These are phyloP conservation scores for Drosophila pseudoobscura DNA, from an alignment of 1,140 invertebrate species.

Conservation along the genomic window DNA sequence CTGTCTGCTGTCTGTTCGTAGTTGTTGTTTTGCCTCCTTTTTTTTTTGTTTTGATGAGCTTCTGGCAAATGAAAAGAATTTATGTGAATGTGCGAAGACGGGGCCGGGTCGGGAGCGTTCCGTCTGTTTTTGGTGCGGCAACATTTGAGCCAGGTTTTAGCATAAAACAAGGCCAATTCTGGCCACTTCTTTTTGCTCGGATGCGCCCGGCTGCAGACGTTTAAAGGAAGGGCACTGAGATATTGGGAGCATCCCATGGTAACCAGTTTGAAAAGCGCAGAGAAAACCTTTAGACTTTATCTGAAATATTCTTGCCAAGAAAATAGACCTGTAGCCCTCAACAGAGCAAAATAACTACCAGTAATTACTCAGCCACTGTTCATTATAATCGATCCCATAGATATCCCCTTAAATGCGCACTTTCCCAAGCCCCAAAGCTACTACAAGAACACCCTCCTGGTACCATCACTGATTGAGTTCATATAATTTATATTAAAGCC, in stretches of 20 bases:
- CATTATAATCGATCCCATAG: too few species aligned
- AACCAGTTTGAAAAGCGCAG: not conserved
- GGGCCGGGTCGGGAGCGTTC: too few species aligned
- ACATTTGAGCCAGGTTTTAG: slow-evolving; percentile 17
- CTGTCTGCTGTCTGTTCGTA: slow-evolving; percentile 30
- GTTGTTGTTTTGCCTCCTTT: slow-evolving; percentile 23
- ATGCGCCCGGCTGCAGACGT: too few species aligned
- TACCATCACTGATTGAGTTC: slow-evolving; percentile 65
- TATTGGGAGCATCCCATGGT: not conserved
- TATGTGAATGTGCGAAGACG: slow-evolving; percentile 56
- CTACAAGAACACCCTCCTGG: not conserved
- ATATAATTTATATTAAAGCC: slow-evolving; percentile 78
- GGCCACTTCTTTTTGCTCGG: not conserved
- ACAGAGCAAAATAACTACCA: too few species aligned
- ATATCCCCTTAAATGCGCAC: not conserved
- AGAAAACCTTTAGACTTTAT: not conserved
- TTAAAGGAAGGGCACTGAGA: too few species aligned
- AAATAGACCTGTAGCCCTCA: too few species aligned
- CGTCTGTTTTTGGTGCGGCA: slow-evolving; percentile 17
- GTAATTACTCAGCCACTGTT: not conserved
- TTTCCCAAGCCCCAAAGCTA: not conserved
- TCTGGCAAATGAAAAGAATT: slow-evolving; percentile 47
- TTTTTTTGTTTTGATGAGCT: slow-evolving; percentile 39
- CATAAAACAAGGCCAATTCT: slow-evolving; percentile 12
- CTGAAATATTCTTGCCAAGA: too few species aligned